Evolutionary conservation across 1,140 invertebrate genomes (phyloP), one percentile per base, ranked within the genome.

Genomic region (Drosophila rhopaloa): DNA sequence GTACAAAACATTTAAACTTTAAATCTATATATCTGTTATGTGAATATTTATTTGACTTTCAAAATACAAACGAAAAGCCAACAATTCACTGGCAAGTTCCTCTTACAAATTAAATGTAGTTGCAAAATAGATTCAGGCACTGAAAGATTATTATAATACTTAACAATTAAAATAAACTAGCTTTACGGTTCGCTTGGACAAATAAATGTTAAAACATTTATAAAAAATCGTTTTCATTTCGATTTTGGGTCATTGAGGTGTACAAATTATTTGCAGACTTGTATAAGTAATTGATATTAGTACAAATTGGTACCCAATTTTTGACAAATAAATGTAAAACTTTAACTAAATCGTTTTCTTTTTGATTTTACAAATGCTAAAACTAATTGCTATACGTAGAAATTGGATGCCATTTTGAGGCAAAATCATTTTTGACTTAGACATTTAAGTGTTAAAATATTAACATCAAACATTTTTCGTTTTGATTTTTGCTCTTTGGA

Each of bases 41-140:
- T 57, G 44, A 43, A 72, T 48, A 41, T 72, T 71, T 72, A 71
- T 37, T 71, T 43, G 19, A 50, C 13, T 63, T 63, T 46, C 10
- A 11, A 63, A 35, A 11, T 37, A 24, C 51, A 63, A 63, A 63
- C 32, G 14, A 16, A 63, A 44, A 46, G 35, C 44, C 37, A 48
- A 59, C 11, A 37, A 4, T 47, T 59, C 29, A 40, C 43, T 14
- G 10, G 8, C 9, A 48, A 47, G 53, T 72, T 72, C 53, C 68
- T 72, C 19, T 27, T 14, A 58, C 37, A 50, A 56, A 58, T 37
- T 16, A 24, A 8, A 37, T 4, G 7, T 11, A 43, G 24, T 37
- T 44, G 24, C 32, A 53, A 65, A 44, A 44, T 37, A 63, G 66
- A 51, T 43, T 44, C 60, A 68, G 60, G 46, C 63, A 67, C 37